These are phyloP conservation scores for Lepisosteus oculatus DNA, from an alignment of 2,113 vertebrate genomes.

Conservation along the genomic window DNA sequence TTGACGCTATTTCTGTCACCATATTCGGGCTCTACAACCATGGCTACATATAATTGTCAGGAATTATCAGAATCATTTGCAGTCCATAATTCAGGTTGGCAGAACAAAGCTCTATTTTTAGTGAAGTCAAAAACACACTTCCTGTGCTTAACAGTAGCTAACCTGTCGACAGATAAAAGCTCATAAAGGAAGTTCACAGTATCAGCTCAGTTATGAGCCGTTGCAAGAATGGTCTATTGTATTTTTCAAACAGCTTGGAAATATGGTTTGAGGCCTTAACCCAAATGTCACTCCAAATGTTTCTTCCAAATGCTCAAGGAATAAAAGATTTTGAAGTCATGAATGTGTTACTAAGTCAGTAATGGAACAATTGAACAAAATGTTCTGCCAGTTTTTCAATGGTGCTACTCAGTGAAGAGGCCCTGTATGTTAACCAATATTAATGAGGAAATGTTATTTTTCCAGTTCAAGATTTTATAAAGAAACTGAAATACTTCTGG, in stretches of 20 bases:
- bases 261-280: slow-evolving; percentile 83
- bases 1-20: too few relatives aligned
- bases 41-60: slow-evolving; percentile 61
- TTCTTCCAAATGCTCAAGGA: slow-evolving; percentile 72
- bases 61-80: slow-evolving; percentile 57
- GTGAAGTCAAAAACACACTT: slow-evolving; percentile 71
- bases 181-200: slow-evolving; percentile 50
- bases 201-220: slow-evolving; percentile 74
- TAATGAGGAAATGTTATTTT: background rate
- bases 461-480: background rate
- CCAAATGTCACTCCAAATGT: slow-evolving; percentile 81
- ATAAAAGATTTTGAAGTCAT: slow-evolving; percentile 34
- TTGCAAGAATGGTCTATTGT: slow-evolving; percentile 68
- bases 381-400: slow-evolving; percentile 23
- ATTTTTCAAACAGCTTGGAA: slow-evolving; percentile 78
- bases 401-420: slow-evolving; percentile 4
- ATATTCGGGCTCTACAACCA: background rate
- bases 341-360: slow-evolving; percentile 14
- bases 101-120: slow-evolving; percentile 64
- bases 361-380: slow-evolving; percentile 4
- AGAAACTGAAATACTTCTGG: too few relatives aligned
- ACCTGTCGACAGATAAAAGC: slow-evolving; percentile 67
- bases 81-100: slow-evolving; percentile 62
- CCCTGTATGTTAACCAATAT: background rate
- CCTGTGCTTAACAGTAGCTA: slow-evolving; percentile 63